A percentile compares a stretch with the other conserved stretches of the same genome.
These are phyloP conservation scores for Apocrypta bakeri DNA, from an alignment of 1,140 invertebrate genomes.

Conservation along the genomic window DNA sequence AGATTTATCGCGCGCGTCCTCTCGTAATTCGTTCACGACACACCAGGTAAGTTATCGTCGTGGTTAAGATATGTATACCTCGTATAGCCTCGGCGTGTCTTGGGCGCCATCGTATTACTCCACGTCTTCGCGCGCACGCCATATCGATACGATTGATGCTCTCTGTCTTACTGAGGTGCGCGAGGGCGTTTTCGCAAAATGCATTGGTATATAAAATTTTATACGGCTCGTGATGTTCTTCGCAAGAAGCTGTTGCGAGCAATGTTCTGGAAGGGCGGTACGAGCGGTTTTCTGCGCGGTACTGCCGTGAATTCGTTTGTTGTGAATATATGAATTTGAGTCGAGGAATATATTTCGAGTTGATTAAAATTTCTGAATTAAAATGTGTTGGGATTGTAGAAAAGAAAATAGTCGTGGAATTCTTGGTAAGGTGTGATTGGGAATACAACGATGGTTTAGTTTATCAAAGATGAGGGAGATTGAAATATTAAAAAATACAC, in stretches of 20 bases:
- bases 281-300: background rate
- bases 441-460: too few relatives aligned
- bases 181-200: background rate
- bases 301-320: too few relatives aligned
- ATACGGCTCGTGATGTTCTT: background rate
- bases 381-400: too few relatives aligned
- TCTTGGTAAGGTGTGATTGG: too few relatives aligned
- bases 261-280: background rate
- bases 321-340: too few relatives aligned
- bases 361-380: too few relatives aligned
- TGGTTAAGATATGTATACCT: constrained; percentile 45
- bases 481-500: too few relatives aligned
- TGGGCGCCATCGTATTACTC: constrained; percentile 8
- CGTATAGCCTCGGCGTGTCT: background rate
- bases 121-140: background rate
- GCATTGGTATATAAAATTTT: constrained; percentile 7
- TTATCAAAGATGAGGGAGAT: too few relatives aligned
- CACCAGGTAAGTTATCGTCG: constrained; percentile 37
- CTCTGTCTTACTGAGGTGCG: constrained; percentile 8
- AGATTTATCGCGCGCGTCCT: constrained; percentile 38
- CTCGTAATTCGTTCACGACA: constrained; percentile 50
- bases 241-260: background rate
- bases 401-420: too few relatives aligned
- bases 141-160: constrained; percentile 25
- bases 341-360: too few relatives aligned